Evolutionary conservation across 1,140 invertebrate species (phyloP), one percentile per base, ranked within the genome.

Genomic region (Halictus rubicundus): DNA sequence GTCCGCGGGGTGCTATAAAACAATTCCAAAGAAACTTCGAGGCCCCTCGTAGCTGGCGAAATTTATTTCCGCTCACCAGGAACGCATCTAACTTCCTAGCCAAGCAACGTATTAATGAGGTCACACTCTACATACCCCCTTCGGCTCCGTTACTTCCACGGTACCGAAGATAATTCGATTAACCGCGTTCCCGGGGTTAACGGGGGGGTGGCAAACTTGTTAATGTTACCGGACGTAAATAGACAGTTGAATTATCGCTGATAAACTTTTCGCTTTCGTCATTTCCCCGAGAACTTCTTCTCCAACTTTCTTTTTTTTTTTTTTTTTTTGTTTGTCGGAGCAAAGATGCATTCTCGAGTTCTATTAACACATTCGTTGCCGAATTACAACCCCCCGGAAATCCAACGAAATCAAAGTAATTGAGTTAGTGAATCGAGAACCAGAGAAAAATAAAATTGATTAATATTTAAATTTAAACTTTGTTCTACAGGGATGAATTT

Each of bases 11-110:
- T 78, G 37, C 76, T 85, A 68, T 88, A 88, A 88, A 88, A 88
- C 83, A 88, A 88, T 88, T 84, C 59, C 57, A 59, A 61, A 79
- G 76, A 82, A 84, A 87, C 80, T 87, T 86, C 81, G n/a, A n/a
- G 46, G 64, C 23, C 63, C 32, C 57, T 79, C 46, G 49, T 69
- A 85, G 65, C 70, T 54, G 78, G 21, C 57, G 57, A 76, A 87
- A 85, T 81, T 88, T 84, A 80, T 78, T 85, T 52, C 25, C 42
- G 49, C 68, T 76, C 74, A 52, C 65, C 57, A 52, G 57, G 61
- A 84, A 85, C 60, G 82, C 76, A 78, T 84, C 77, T 76, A 87
- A 87, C 82, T 87, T 87, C 77, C 61, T 73, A 63, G 57, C 49
- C 39, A 60, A 74, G 73, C 73, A 71, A 80, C 77, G 78, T 87